These are phyloP conservation scores for Clanis bilineata DNA, from an alignment of 2,888 invertebrate species.

Conservation along the genomic window DNA sequence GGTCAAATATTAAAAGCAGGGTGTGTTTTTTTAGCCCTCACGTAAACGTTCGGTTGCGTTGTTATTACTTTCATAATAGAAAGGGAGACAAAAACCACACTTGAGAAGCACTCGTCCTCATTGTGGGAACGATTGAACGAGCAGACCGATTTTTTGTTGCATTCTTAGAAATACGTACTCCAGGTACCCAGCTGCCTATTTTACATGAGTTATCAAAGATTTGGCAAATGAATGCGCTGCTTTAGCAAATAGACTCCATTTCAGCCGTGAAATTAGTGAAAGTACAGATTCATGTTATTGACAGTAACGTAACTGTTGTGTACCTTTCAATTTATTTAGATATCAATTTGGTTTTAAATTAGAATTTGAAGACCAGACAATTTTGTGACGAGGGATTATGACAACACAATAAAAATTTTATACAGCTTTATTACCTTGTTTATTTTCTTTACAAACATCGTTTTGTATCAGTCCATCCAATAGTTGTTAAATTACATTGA, in stretches of 20 bases:
- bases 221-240: constrained; percentile 36
- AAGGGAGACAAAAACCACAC: constrained; percentile 72
- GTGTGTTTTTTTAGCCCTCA: constrained; percentile 15
- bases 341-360: not conserved
- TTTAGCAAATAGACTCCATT: constrained; percentile 6
- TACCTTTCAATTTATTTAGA: constrained; percentile 9
- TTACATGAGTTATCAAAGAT: constrained; percentile 24
- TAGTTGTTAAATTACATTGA: not conserved
- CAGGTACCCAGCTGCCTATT: constrained; percentile 65
- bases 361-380: not conserved
- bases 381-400: not conserved
- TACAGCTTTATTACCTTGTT: not conserved
- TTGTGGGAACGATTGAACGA: constrained; percentile 74
- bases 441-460: not conserved
- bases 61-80: constrained; percentile 74
- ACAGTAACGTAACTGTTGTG: constrained; percentile 5
- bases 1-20: constrained; percentile 16
- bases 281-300: constrained; percentile 12
- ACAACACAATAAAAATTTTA: not conserved
- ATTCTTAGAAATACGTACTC: constrained; percentile 60
- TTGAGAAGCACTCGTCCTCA: constrained; percentile 64
- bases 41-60: constrained; percentile 22
- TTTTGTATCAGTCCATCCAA: not conserved
- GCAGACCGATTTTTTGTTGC: constrained; percentile 64
- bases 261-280: constrained; percentile 10